These are phyloP conservation scores for Macroglossus sobrinus DNA, from an alignment of 2,113 vertebrate species.

Conservation along the genomic window DNA sequence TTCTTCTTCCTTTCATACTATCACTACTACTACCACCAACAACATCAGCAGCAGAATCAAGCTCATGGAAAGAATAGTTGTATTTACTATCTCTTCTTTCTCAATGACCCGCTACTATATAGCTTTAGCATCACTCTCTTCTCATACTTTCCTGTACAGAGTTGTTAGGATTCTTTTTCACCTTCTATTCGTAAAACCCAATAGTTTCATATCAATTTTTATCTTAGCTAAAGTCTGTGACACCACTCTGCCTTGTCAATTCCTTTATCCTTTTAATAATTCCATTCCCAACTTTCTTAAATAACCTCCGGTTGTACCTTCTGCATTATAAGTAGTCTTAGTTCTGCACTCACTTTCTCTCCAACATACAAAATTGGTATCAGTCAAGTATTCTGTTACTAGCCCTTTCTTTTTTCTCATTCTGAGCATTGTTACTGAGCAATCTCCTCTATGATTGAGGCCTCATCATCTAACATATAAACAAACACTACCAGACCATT, in stretches of 20 bases:
- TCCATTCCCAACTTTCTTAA: neutral
- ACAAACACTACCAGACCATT: neutral
- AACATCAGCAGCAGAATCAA: neutral
- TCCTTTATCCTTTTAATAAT: neutral
- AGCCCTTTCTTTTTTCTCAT: neutral
- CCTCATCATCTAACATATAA: neutral
- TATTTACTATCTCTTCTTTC: neutral
- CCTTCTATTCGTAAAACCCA: neutral
- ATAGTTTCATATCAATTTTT: neutral
- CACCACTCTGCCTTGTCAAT: neutral
- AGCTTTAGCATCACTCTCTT: neutral
- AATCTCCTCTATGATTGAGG: neutral
- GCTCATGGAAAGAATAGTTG: neutral
- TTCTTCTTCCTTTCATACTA: neutral
- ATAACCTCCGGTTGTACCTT: neutral
- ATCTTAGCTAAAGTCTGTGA: neutral
- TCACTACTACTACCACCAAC: neutral
- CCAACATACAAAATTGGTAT: neutral
- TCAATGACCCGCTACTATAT: neutral
- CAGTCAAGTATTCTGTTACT: neutral
- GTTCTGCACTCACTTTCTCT: neutral
- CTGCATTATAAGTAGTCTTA: neutral
- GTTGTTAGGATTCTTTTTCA: neutral
- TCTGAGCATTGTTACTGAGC: neutral
- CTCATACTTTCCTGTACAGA: neutral